phyloP scores from a whole-genome alignment of 2,797 vertebrate genomes.

The Manis javanica region DNA sequence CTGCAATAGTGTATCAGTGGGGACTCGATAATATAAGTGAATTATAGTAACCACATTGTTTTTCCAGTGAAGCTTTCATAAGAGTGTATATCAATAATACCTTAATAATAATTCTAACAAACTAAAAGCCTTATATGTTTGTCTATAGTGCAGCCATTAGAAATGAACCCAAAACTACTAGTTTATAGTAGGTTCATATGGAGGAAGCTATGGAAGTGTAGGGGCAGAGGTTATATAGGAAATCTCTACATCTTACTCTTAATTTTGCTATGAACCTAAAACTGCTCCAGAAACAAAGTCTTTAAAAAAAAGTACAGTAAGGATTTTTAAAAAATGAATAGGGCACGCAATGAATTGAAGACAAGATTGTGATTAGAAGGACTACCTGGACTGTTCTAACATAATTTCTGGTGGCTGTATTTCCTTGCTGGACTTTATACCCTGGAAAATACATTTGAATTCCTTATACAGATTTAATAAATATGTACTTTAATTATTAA shows the following conservation, averaged over 20 bases:
- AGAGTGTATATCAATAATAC: no score
- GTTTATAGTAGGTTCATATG: not conserved
- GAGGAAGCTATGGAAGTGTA: not conserved
- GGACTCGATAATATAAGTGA: no score
- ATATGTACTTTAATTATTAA: not conserved
- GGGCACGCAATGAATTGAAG: not conserved
- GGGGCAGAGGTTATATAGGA: not conserved
- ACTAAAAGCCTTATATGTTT: conserved; percentile 14
- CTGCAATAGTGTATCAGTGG: no score
- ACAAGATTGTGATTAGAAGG: not conserved
- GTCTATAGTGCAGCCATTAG: not conserved
- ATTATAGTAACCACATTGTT: no score
- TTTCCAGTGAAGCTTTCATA: no score
- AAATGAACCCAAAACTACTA: not conserved
- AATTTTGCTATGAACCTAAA: not conserved
- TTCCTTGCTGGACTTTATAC: conserved; percentile 19
- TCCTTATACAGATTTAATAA: conserved; percentile 36
- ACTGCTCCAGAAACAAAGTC: not conserved
- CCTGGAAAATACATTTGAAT: not conserved
- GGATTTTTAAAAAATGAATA: not conserved
- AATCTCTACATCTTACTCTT: not conserved
- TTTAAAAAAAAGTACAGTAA: not conserved
- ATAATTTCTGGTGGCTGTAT: not conserved
- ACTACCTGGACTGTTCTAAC: not conserved
- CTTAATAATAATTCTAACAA: no score